Conservation (phyloP, 92 coral and sea anemone species). For the Palythoa grandis region DNA sequence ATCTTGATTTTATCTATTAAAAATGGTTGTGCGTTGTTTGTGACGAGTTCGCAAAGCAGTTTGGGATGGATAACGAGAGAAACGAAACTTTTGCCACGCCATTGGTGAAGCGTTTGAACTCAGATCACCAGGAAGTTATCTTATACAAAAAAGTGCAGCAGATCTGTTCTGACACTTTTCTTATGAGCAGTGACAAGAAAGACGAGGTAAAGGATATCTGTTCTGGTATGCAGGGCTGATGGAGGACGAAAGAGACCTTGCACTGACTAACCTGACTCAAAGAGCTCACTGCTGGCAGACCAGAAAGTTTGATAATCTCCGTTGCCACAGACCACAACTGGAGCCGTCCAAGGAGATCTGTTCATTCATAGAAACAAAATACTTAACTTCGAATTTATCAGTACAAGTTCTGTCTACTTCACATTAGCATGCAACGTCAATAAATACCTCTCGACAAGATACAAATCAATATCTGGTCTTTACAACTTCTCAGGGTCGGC, state of each 20-base stretch:
- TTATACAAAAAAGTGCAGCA: background rate
- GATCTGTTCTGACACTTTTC: background rate
- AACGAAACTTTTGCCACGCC: too few species aligned
- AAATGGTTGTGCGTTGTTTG: too few species aligned
- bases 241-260: background rate
- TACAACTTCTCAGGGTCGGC: too few species aligned
- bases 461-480: background rate
- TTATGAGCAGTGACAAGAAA: background rate
- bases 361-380: background rate
- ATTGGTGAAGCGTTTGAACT: too few species aligned
- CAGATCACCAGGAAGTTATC: too few species aligned
- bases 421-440: background rate
- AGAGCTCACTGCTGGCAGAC: conserved; percentile 81
- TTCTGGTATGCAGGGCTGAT: background rate
- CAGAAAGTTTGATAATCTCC: conserved; percentile 88
- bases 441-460: background rate
- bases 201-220: background rate
- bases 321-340: conserved; percentile 96
- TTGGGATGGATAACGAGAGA: too few species aligned
- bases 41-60: too few species aligned
- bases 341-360: conserved; percentile 91
- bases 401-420: background rate
- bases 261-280: conserved; percentile 77
- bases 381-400: background rate
- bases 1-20: too few species aligned